phyloP scores from a whole-genome alignment of 2,888 invertebrate species.

The Megalurothrips usitatus region DNA sequence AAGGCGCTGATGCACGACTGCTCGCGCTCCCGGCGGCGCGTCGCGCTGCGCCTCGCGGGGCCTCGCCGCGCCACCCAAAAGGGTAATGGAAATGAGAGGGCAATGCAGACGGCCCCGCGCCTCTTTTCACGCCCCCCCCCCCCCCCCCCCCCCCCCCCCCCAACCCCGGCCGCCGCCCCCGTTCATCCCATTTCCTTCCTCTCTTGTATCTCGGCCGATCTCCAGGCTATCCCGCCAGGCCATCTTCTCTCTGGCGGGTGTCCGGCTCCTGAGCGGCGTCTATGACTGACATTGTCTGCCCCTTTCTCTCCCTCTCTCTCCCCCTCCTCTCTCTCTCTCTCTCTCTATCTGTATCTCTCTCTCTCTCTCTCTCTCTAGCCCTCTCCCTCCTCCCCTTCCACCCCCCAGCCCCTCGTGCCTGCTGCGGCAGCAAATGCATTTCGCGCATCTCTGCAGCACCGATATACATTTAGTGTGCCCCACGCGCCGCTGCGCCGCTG shows the following conservation, averaged over 20 bases:
- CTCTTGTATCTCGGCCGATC: not conserved
- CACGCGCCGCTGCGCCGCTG: too few species aligned
- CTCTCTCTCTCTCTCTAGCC: too few species aligned
- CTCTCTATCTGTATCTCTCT: too few species aligned
- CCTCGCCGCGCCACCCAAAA: not conserved
- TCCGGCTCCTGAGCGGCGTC: too few species aligned
- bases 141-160: not conserved
- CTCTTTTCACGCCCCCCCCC: not conserved
- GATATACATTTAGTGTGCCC: too few species aligned
- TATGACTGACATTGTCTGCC: not conserved
- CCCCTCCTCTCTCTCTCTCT: too few species aligned
- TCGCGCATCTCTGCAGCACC: not conserved
- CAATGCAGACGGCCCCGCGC: not conserved
- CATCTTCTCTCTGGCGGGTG: too few species aligned
- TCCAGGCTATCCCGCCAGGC: too few species aligned
- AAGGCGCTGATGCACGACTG: not conserved
- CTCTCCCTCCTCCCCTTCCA: too few species aligned
- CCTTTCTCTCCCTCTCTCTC: not conserved
- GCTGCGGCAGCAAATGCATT: too few species aligned
- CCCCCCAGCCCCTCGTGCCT: not conserved
- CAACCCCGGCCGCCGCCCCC: not conserved
- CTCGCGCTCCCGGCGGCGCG: too few species aligned
- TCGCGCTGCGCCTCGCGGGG: not conserved
- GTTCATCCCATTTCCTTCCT: not conserved
- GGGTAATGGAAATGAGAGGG: conserved; percentile 6